phyloP scores from a whole-genome alignment of 2,113 vertebrate species.

The Aplodontia rufa region DNA sequence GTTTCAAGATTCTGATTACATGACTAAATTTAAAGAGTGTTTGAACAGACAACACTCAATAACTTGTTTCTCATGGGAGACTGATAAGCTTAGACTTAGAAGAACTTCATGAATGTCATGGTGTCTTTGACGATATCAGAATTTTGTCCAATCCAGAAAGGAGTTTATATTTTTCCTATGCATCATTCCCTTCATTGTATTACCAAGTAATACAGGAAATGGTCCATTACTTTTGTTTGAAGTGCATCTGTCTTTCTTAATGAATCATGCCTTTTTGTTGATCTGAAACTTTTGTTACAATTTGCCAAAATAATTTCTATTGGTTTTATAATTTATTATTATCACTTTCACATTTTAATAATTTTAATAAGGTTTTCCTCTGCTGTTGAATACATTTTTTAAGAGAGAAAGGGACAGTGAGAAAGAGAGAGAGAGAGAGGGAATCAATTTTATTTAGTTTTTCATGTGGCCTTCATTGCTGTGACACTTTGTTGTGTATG shows the following conservation, averaged over 20 bases:
- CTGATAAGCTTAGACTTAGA: not conserved
- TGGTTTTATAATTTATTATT: constrained; percentile 1
- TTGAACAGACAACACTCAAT: not conserved
- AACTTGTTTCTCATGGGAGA: not conserved
- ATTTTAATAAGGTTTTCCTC: not conserved
- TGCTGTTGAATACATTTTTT: not conserved
- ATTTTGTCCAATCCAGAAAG: not conserved
- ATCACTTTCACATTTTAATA: not conserved
- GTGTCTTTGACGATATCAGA: not conserved
- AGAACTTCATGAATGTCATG: not conserved
- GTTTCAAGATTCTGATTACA: not conserved
- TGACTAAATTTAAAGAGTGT: not conserved
- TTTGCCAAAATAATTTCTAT: constrained; percentile 31
- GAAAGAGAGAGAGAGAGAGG: no score
- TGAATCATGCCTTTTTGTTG: not conserved
- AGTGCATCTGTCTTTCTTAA: not conserved
- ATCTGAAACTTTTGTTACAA: not conserved
- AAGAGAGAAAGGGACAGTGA: no score
- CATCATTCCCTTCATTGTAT: not conserved
- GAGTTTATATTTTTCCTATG: not conserved
- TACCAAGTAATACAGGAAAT: not conserved
- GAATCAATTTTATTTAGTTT: no score
- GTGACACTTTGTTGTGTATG: no score
- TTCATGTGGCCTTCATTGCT: no score
- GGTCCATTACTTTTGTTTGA: constrained; percentile 15